Percentiles rank a stretch among this genome's conserved stretches.
These are phyloP conservation scores for Amorpha juglandis DNA, from an alignment of 2,888 invertebrate genomes.

Conservation along the genomic window DNA sequence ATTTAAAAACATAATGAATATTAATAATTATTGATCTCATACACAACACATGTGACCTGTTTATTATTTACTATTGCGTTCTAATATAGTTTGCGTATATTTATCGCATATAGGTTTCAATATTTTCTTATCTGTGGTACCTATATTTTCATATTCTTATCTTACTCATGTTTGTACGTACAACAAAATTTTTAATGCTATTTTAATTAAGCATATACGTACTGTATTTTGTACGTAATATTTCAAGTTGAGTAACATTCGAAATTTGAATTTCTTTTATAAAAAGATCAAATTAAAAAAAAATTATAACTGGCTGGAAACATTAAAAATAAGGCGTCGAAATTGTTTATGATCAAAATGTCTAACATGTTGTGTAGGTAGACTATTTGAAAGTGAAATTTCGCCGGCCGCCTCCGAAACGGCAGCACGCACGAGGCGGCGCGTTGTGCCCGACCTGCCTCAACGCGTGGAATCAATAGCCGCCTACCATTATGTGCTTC, in stretches of 20 bases:
- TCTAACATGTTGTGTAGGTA: not conserved
- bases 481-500: constrained; percentile 51
- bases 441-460: constrained; percentile 71
- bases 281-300: no score
- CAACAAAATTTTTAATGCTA: not conserved
- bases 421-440: constrained; percentile 37
- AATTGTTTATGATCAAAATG: constrained; percentile 7
- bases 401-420: constrained; percentile 37
- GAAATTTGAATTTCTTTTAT: not conserved
- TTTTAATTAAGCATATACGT: not conserved
- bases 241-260: constrained; percentile 4
- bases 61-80: constrained; percentile 17
- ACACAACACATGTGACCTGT: not conserved
- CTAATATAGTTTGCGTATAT: constrained; percentile 1
- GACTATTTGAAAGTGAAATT: constrained; percentile 27
- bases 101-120: constrained; percentile 8
- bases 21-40: not conserved
- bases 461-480: constrained; percentile 74
- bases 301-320: not conserved
- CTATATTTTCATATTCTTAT: no score
- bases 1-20: not conserved
- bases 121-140: constrained; percentile 13
- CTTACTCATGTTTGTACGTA: constrained; percentile 9
- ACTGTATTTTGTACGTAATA: not conserved
- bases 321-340: not conserved